Evolutionary conservation across 30 jellyfish, hydroid and myxozoan genomes (phyloP), one percentile per base, ranked within the genome.

Genomic region (Phacellophora camtschatica): DNA sequence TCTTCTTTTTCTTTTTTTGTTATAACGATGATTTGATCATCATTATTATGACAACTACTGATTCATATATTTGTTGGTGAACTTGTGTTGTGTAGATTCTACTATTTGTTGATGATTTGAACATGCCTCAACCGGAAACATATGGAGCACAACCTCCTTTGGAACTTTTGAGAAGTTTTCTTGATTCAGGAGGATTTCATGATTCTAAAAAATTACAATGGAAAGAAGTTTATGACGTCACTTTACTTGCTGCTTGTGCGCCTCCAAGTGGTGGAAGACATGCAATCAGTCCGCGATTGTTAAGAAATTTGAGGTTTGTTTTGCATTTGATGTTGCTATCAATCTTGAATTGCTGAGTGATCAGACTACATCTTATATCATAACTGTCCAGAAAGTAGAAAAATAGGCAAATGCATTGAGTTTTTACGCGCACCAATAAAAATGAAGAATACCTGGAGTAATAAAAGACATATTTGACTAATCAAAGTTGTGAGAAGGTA

Each of bases 131-230:
- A 43, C 90, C 96, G 15, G 96, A 77, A 27, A 59, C 71, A n/a
- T 75, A 51, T 36, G 95, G 95, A 11, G 87, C 96, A 1, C 96
- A 90, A 72, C 93, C 96, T 13, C 90, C 97, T 19, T 37, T 90
- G 32, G 97, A 90, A 48, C 66, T 83, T 51, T 72, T 90, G 42
- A 51, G 97, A 15, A 87, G 90, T 18, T 75, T 81, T 50, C 85
- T 90, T 6, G 95, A 74, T 20, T 20, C 71, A 28, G 84, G 90
- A 8, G 96, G 96, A 25, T 83, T 66, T 56, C 72, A 59, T 45
- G 96, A 90, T 32, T 64, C 94, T n/a, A 61, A 67, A 58, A 77
- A 77, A 35, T n/a, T 74, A 62, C 65, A 48, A 15, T 83, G 96
- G 96, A 83, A 75, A 24, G 83, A 76, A 13, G 77, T 90, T 27